These are phyloP conservation scores for Glyptemys insculpta DNA, from an alignment of 2,797 vertebrate genomes.

Conservation along the genomic window DNA sequence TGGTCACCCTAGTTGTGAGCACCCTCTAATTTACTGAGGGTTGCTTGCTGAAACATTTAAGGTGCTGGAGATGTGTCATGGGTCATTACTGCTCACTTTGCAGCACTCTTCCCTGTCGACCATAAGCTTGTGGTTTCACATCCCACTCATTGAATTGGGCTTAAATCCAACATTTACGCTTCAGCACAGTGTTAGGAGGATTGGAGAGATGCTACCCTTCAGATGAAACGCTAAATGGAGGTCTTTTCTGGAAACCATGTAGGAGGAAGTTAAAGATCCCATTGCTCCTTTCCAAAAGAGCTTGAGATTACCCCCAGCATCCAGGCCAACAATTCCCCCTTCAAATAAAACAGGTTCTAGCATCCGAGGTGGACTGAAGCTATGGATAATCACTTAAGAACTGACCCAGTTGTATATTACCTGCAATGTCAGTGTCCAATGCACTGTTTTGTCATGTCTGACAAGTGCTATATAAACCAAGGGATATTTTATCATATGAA, in stretches of 20 bases:
- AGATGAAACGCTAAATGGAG: neutral
- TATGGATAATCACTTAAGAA: neutral
- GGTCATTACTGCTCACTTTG: accelerated
- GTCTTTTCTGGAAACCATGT: neutral
- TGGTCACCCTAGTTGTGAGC: neutral
- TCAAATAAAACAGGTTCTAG: accelerated
- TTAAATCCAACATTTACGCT: neutral
- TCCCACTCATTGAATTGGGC: neutral
- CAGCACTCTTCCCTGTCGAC: neutral
- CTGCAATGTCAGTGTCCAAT: accelerated
- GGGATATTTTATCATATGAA: accelerated
- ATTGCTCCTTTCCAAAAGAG: neutral
- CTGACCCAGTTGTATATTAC: neutral
- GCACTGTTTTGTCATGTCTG: neutral
- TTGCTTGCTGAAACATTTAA: neutral
- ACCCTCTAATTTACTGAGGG: accelerated
- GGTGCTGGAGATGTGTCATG: accelerated
- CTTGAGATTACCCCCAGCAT: neutral
- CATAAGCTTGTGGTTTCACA: accelerated
- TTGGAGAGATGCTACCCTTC: neutral
- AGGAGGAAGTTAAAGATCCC: neutral
- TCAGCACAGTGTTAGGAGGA: neutral
- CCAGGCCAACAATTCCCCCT: neutral
- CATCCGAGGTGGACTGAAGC: neutral
- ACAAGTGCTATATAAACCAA: neutral